phyloP scores from a whole-genome alignment of 2,797 vertebrate species.

The Clamator glandarius region DNA sequence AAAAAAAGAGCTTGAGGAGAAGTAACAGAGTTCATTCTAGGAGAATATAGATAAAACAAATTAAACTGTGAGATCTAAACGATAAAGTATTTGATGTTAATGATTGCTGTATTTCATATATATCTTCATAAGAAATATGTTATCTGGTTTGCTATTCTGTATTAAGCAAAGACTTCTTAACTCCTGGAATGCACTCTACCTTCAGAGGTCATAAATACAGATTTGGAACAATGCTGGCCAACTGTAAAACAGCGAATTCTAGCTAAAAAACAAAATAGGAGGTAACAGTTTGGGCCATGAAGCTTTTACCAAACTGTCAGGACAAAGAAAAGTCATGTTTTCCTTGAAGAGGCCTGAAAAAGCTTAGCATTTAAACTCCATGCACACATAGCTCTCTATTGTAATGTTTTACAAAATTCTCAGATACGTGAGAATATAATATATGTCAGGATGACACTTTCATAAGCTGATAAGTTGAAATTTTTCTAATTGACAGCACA shows the following conservation, averaged over 20 bases:
- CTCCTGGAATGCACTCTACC: slow-evolving; percentile 55
- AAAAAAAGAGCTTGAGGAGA: slow-evolving; percentile 32
- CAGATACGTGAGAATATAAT: not conserved
- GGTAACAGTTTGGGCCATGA: not conserved
- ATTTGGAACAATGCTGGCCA: slow-evolving; percentile 17
- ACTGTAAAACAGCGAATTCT: not conserved
- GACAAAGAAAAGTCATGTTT: not conserved
- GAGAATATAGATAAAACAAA: not conserved
- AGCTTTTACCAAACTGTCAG: not conserved
- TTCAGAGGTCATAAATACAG: not conserved
- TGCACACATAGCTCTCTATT: not conserved
- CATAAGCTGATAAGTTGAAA: not conserved
- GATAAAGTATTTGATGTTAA: not conserved
- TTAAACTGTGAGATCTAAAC: not conserved
- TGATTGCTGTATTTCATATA: not conserved
- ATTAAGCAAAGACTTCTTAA: not conserved
- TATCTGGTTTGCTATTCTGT: not conserved
- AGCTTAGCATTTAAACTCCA: not conserved
- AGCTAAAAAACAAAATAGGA: slow-evolving; percentile 40
- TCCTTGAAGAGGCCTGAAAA: slow-evolving; percentile 21
- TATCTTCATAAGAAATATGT: not conserved
- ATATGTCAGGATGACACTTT: not conserved
- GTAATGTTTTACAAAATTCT: not conserved
- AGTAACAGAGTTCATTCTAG: slow-evolving; percentile 61
- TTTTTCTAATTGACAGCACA: not conserved